Conservation (phyloP, 2,113 vertebrate genomes). For the Sitta europaea region DNA sequence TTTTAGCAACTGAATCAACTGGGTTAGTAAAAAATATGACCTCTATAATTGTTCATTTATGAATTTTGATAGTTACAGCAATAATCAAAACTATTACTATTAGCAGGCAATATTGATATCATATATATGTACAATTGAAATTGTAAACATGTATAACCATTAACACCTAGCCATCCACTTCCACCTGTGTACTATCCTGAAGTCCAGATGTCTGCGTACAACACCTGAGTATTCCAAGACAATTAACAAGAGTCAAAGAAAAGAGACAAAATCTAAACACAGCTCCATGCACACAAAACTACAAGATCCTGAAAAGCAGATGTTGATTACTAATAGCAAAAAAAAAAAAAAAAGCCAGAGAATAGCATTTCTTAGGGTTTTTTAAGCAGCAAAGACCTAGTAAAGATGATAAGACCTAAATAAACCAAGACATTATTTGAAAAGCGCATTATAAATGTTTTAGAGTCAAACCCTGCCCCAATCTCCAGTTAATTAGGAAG, state of each 20-base stretch:
- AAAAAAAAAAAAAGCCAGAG: not conserved
- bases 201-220: not conserved
- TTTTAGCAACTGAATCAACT: not conserved
- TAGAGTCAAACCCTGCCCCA: not conserved
- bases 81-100: not conserved
- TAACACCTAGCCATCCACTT: not conserved
- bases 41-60: not conserved
- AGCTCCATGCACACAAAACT: not conserved
- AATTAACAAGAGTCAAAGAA: not conserved
- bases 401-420: not conserved
- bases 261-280: not conserved
- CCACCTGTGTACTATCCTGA: not conserved
- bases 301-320: not conserved
- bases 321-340: not conserved
- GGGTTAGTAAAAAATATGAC: not conserved
- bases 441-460: not conserved
- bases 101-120: not conserved
- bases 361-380: not conserved
- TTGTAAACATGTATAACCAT: not conserved
- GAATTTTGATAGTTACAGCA: not conserved
- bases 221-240: not conserved
- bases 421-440: not conserved
- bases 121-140: not conserved
- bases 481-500: not conserved
- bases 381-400: not conserved